These are phyloP conservation scores for Lichenostomus cassidix DNA, from an alignment of 2,113 vertebrate species.

Conservation along the genomic window DNA sequence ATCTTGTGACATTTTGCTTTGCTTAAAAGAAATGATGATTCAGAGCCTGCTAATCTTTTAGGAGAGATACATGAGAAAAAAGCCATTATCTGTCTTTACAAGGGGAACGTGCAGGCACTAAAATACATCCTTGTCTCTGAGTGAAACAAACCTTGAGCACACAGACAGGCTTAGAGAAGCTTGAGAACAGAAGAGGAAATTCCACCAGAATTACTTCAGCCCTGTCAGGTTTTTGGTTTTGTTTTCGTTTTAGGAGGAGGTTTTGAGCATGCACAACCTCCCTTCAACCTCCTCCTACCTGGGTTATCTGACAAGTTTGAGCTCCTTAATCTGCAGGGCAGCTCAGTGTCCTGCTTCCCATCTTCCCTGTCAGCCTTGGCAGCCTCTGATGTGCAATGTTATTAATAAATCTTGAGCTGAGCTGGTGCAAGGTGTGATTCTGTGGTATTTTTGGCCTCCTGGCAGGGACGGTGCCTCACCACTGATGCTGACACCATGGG, in stretches of 20 bases:
- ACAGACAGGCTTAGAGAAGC: background rate
- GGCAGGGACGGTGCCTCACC: background rate
- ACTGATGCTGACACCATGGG: background rate
- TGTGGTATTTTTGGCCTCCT: background rate
- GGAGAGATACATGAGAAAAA: background rate
- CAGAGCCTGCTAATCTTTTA: background rate
- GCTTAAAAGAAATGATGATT: conserved; percentile 2
- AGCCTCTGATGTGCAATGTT: background rate
- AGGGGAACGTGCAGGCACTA: background rate
- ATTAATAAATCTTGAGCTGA: background rate
- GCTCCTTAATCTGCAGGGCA: background rate
- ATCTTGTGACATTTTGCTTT: background rate
- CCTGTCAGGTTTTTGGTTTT: background rate
- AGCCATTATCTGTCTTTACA: background rate
- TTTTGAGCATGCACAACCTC: background rate
- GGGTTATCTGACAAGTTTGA: background rate
- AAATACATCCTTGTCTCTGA: background rate
- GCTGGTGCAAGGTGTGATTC: background rate
- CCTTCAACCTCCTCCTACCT: background rate
- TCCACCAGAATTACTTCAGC: conserved; percentile 39
- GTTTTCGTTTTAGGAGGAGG: conserved; percentile 28
- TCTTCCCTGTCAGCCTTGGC: background rate
- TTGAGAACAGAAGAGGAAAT: conserved; percentile 36
- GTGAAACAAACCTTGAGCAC: background rate
- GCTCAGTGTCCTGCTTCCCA: background rate